Conservation (phyloP, 30 jellyfish, hydroid and myxozoan genomes). For the Mastigias papua region DNA sequence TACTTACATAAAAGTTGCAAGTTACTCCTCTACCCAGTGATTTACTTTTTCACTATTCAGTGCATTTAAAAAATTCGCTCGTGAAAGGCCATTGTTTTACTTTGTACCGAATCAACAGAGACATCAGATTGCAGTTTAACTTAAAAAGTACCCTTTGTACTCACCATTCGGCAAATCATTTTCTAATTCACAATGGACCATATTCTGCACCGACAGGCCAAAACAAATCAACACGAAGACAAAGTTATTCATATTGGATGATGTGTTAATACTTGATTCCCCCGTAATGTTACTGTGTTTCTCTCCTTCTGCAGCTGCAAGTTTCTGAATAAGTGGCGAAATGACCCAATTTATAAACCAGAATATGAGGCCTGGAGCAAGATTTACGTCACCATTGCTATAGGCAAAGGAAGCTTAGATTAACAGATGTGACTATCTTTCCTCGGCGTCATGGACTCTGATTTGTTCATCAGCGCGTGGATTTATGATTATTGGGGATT, state of each 20-base stretch:
- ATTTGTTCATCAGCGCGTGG: not conserved
- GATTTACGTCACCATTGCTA: not conserved
- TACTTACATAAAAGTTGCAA: too few species aligned
- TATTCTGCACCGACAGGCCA: not conserved
- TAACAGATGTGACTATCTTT: not conserved
- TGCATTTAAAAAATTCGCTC: too few species aligned
- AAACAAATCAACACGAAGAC: not conserved
- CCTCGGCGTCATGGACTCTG: not conserved
- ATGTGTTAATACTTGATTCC: too few species aligned
- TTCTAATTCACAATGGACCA: not conserved
- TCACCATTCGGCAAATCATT: not conserved
- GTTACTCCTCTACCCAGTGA: too few species aligned
- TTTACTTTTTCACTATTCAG: too few species aligned
- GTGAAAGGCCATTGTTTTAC: too few species aligned
- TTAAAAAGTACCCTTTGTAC: too few species aligned
- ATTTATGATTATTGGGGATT: not conserved
- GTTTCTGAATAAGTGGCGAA: not conserved
- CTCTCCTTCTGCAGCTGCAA: not conserved
- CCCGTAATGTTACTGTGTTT: too few species aligned
- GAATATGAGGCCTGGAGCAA: not conserved
- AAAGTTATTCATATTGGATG: not conserved
- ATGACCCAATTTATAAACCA: not conserved
- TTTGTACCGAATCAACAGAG: too few species aligned
- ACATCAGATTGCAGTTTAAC: too few species aligned
- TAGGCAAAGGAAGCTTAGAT: conserved; percentile 4